Percentiles rank a stretch among this genome's conserved stretches.
Evolutionary conservation across 2,113 vertebrate genomes (phyloP).

Genomic region (Cheilinus undulatus): DNA sequence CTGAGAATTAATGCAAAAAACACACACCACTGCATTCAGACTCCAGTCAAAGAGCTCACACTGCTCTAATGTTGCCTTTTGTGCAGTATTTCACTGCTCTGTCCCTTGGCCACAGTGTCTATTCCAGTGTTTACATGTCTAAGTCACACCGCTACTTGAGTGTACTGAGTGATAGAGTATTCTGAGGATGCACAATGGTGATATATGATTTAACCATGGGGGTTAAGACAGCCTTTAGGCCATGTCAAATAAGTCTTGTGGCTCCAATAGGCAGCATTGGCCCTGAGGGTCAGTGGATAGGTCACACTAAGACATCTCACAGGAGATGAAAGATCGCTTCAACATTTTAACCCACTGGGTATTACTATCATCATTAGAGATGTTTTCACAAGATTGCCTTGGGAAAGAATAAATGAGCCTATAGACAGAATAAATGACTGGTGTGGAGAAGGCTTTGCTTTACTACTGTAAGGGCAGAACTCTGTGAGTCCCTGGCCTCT

Average conservation of each 20-base stretch:
- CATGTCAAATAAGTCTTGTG: constrained; percentile 69
- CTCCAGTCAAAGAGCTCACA: constrained; percentile 18
- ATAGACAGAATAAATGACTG: constrained; percentile 73
- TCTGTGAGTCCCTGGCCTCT: constrained; percentile 62
- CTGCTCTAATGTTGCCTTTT: constrained; percentile 26
- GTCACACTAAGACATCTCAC: constrained; percentile 66
- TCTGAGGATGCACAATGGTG: constrained; percentile 36
- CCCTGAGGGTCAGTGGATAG: constrained; percentile 70
- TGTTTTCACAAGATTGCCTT: constrained; percentile 78
- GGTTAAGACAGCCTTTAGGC: constrained; percentile 65
- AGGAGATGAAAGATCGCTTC: constrained; percentile 65
- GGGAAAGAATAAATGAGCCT: constrained; percentile 79
- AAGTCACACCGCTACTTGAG: constrained; percentile 15
- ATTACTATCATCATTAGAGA: constrained; percentile 78
- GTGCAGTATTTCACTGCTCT: neutral
- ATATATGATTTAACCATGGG: constrained; percentile 50
- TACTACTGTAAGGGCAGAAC: constrained; percentile 65
- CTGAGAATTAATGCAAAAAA: constrained; percentile 31
- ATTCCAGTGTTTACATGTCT: constrained; percentile 14
- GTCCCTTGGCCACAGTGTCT: too few species aligned
- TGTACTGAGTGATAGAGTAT: constrained; percentile 26
- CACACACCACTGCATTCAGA: neutral
- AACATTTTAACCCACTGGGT: constrained; percentile 73
- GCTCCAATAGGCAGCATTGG: constrained; percentile 66
- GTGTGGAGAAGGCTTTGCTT: constrained; percentile 59